phyloP scores from a whole-genome alignment of 2,888 invertebrate species.

The Penaeus monodon region DNA sequence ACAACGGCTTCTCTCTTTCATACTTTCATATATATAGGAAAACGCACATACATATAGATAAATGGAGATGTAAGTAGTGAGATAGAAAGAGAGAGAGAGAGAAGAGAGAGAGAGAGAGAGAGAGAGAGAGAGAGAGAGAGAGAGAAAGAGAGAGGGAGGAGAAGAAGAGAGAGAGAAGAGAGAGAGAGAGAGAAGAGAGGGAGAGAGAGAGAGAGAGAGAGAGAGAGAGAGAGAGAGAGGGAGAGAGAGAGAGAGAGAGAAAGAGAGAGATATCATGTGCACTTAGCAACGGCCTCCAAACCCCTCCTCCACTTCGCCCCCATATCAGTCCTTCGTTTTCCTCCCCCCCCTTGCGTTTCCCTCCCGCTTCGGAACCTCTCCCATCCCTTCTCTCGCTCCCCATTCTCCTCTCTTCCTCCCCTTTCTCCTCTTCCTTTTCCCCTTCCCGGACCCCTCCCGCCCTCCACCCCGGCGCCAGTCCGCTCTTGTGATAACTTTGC shows the following conservation, averaged over 20 bases:
- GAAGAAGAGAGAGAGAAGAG: not conserved
- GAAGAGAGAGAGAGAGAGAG: too few relatives aligned
- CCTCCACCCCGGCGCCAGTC: constrained; percentile 12
- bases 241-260: too few relatives aligned
- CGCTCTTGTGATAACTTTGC: constrained; percentile 51
- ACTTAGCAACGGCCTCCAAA: not conserved
- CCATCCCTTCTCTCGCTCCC: constrained; percentile 5
- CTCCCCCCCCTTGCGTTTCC: not conserved
- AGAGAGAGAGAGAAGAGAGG: not conserved
- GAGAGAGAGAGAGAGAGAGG: not conserved
- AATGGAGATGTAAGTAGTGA: too few relatives aligned
- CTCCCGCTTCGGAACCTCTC: not conserved
- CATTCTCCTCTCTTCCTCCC: constrained; percentile 14
- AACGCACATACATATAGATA: too few relatives aligned
- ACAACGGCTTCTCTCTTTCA: too few relatives aligned
- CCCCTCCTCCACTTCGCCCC: not conserved
- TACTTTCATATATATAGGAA: too few relatives aligned
- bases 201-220: constrained; percentile 10
- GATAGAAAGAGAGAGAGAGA: too few relatives aligned
- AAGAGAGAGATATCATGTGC: too few relatives aligned
- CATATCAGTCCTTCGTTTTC: not conserved
- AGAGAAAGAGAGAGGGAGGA: too few relatives aligned
- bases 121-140: too few relatives aligned
- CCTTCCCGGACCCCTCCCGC: constrained; percentile 6
- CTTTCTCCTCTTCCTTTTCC: not conserved